phyloP scores from a whole-genome alignment of 2,797 vertebrate species.

The Muscicapa striata region DNA sequence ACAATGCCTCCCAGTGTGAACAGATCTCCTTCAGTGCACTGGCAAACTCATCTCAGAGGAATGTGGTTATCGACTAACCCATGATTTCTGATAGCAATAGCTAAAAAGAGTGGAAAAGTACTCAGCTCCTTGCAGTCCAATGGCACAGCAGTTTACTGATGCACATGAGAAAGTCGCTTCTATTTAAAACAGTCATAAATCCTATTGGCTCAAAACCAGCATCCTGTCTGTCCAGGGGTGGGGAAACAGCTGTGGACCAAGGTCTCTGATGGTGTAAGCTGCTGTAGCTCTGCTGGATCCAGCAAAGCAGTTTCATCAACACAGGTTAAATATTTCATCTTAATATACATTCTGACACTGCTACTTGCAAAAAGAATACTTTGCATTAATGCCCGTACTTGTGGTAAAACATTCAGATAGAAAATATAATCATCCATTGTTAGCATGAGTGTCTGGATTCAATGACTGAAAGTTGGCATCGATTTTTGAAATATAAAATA shows the following conservation, averaged over 20 bases:
- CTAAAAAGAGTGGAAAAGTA: constrained; percentile 70
- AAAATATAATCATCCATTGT: constrained; percentile 37
- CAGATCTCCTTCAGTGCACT: constrained; percentile 57
- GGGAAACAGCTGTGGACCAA: background rate
- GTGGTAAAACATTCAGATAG: constrained; percentile 14
- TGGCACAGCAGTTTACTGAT: constrained; percentile 6
- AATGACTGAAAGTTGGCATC: constrained; percentile 28
- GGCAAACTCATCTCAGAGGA: constrained; percentile 66
- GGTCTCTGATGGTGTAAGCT: background rate
- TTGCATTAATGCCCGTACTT: background rate
- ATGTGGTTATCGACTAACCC: constrained; percentile 68
- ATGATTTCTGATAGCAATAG: constrained; percentile 68
- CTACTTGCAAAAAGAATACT: background rate
- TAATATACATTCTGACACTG: background rate
- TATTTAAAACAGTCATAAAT: constrained; percentile 49
- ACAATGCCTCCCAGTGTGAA: constrained; percentile 71
- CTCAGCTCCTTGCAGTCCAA: constrained; percentile 30
- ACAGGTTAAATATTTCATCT: background rate
- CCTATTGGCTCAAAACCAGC: background rate
- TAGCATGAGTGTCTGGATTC: constrained; percentile 21
- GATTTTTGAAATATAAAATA: constrained; percentile 29
- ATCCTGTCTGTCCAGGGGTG: background rate
- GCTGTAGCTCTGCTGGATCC: background rate
- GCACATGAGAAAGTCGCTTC: background rate
- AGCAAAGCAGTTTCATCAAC: background rate